Conservation (phyloP, 2,888 invertebrate species). For the Leptinotarsa haldemani region DNA sequence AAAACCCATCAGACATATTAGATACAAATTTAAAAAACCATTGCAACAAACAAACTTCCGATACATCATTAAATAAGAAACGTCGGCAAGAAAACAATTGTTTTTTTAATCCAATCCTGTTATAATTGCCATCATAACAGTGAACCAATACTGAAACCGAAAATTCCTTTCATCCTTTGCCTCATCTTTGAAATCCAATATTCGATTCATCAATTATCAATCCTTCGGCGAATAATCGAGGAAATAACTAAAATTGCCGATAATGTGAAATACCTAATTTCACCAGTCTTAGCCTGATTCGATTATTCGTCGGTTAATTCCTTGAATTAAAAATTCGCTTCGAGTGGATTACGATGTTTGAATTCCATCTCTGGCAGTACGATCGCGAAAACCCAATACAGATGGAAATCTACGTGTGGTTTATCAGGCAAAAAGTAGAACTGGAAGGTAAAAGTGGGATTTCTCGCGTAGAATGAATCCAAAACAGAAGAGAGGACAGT, state of each 20-base stretch:
- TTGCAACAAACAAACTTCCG: no score
- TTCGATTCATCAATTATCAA: background rate
- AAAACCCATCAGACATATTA: no score
- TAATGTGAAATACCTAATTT: background rate
- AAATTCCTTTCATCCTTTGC: background rate
- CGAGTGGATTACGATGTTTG: constrained; percentile 17
- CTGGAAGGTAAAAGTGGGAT: no score
- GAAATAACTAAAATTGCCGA: background rate
- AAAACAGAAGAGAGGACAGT: no score
- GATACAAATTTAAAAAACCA: no score
- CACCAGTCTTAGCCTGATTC: background rate
- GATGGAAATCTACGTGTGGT: background rate
- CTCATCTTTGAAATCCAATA: background rate
- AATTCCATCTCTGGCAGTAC: background rate
- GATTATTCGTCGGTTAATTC: constrained; percentile 14
- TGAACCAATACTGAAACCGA: no score
- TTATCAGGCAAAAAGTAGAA: no score
- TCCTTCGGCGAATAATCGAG: background rate
- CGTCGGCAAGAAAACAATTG: no score
- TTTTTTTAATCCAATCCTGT: no score
- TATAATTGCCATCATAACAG: no score
- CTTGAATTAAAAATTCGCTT: constrained; percentile 31
- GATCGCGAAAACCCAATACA: background rate
- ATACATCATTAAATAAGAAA: no score
- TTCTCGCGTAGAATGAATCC: no score